Evolutionary conservation across 53 echinoderm and acorn worm genomes (phyloP).

Genomic region (Arbacia lixula): DNA sequence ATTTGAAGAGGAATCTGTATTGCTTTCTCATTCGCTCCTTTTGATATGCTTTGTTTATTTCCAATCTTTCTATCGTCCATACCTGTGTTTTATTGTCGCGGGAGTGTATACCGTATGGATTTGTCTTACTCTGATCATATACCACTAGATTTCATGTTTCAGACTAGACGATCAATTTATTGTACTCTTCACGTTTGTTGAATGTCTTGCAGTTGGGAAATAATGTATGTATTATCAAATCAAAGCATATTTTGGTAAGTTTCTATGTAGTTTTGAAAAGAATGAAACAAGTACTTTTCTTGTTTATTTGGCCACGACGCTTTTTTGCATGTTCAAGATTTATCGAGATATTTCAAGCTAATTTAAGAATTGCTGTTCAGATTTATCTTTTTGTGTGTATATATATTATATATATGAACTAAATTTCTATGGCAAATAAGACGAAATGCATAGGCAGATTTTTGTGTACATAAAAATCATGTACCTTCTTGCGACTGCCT

Average conservation of each 20-base stretch:
- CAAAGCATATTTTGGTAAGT: constrained; percentile 29
- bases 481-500: constrained; percentile 32
- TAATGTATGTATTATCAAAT: too few species aligned
- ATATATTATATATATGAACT: constrained; percentile 48
- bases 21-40: too few species aligned
- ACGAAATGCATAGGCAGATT: constrained; percentile 35
- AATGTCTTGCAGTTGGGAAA: too few species aligned
- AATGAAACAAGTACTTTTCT: constrained; percentile 32
- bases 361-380: constrained; percentile 24
- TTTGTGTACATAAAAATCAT: constrained; percentile 53
- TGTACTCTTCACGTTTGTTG: too few species aligned
- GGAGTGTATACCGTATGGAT: too few species aligned
- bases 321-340: constrained; percentile 27
- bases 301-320: constrained; percentile 3
- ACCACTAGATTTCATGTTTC: too few species aligned
- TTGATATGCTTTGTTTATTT: too few species aligned
- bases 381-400: constrained; percentile 13
- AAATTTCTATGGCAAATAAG: constrained; percentile 57
- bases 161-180: too few species aligned
- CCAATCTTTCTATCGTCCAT: too few species aligned
- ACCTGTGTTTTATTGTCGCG: too few species aligned
- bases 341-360: constrained; percentile 44
- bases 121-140: too few species aligned
- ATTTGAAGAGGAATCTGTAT: too few species aligned
- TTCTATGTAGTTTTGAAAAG: constrained; percentile 23